phyloP scores from a whole-genome alignment of 2,797 vertebrate genomes.

The Mormyrops attenuatus region DNA sequence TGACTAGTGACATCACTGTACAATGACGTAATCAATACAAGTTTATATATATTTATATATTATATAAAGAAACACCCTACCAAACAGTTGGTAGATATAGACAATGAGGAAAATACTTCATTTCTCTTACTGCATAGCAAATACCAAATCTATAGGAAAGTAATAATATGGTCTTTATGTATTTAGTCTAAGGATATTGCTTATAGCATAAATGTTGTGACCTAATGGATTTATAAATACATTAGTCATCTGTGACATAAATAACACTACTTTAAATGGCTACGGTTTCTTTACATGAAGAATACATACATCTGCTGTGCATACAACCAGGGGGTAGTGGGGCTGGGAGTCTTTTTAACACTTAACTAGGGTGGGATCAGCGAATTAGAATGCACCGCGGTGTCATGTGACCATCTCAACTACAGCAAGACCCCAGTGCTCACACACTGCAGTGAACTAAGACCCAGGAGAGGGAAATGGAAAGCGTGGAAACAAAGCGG shows the following conservation, averaged over 20 bases:
- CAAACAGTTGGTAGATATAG: slow-evolving; percentile 35
- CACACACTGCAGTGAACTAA: neutral
- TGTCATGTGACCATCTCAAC: neutral
- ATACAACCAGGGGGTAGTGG: neutral
- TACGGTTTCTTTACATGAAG: slow-evolving; percentile 14
- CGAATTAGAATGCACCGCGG: neutral
- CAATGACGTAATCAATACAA: slow-evolving; percentile 38
- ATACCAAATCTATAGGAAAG: slow-evolving; percentile 41
- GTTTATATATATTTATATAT: slow-evolving; percentile 20
- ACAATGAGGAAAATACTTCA: slow-evolving; percentile 44
- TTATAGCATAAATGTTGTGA: slow-evolving; percentile 35
- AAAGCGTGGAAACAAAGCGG: slow-evolving; percentile 14
- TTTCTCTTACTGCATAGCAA: slow-evolving; percentile 64
- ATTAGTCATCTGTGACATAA: neutral
- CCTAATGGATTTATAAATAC: slow-evolving; percentile 19
- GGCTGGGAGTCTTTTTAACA: neutral
- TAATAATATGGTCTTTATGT: slow-evolving; percentile 35
- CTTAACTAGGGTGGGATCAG: neutral
- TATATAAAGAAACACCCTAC: slow-evolving; percentile 25
- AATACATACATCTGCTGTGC: slow-evolving; percentile 13
- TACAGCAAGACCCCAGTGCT: neutral
- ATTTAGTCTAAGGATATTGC: slow-evolving; percentile 49
- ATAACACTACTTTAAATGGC: slow-evolving; percentile 15
- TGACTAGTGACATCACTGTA: slow-evolving; percentile 28
- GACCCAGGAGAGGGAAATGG: neutral